Percentiles rank a stretch among this genome's conserved stretches.
Conservation (phyloP, 2,888 invertebrate species). For the Bugulina stolonifera region DNA sequence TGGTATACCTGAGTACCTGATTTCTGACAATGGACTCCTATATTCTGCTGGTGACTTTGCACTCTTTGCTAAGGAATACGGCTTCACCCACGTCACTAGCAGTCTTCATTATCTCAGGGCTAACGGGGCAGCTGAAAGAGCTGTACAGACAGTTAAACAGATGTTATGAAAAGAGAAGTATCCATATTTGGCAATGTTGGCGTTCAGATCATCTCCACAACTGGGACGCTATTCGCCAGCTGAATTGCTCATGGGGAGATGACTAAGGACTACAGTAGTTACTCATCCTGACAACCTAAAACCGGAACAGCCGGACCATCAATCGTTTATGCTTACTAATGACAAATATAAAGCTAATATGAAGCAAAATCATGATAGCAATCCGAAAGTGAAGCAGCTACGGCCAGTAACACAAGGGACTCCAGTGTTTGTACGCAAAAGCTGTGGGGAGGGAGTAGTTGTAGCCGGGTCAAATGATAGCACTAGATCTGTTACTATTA, state of each 20-base stretch:
- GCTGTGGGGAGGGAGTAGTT: too few relatives aligned
- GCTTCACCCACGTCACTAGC: constrained; percentile 30
- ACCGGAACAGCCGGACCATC: constrained; percentile 28
- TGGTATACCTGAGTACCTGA: constrained; percentile 25
- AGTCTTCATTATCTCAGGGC: constrained; percentile 30
- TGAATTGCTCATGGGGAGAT: constrained; percentile 37
- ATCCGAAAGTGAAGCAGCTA: neutral
- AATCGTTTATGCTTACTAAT: neutral
- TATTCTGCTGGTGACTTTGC: constrained; percentile 29
- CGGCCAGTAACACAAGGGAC: too few relatives aligned
- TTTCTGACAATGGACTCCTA: constrained; percentile 30
- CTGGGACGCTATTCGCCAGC: constrained; percentile 36
- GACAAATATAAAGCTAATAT: neutral
- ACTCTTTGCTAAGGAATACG: constrained; percentile 30
- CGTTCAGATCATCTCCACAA: constrained; percentile 34
- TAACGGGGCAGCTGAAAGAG: constrained; percentile 31
- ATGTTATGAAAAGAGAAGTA: constrained; percentile 35
- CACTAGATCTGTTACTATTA: too few relatives aligned
- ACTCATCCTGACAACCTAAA: constrained; percentile 26
- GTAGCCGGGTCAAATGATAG: too few relatives aligned
- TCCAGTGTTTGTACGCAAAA: too few relatives aligned
- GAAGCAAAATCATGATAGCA: constrained; percentile 5
- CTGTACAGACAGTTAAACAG: constrained; percentile 31
- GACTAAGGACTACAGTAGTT: constrained; percentile 33
- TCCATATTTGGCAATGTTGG: constrained; percentile 34